These are phyloP conservation scores for Perca fluviatilis DNA, from an alignment of 2,113 vertebrate species.

Conservation along the genomic window DNA sequence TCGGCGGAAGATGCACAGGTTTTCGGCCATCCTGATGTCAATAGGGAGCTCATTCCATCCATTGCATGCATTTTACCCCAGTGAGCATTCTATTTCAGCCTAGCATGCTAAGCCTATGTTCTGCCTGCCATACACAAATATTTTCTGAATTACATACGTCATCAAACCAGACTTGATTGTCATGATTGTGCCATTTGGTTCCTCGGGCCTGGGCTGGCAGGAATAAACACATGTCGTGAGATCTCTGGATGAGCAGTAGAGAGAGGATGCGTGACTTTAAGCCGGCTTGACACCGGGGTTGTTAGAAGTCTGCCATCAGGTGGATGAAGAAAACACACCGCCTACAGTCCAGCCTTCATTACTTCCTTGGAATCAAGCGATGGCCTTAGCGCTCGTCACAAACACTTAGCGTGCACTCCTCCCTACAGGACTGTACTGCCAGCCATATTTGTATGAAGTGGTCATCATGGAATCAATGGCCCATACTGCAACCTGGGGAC, in stretches of 20 bases:
- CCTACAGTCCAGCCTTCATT: conserved; percentile 71
- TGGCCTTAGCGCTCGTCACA: conserved; percentile 70
- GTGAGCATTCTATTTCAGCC: background rate
- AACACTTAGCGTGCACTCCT: conserved; percentile 62
- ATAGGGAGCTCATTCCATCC: no score
- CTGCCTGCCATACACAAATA: background rate
- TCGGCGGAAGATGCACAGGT: no score
- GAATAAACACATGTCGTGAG: conserved; percentile 40
- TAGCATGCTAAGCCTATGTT: background rate
- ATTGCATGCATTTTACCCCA: background rate
- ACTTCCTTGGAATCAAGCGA: conserved; percentile 77
- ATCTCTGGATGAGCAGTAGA: conserved; percentile 28
- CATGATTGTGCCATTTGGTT: conserved; percentile 39
- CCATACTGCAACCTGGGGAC: conserved; percentile 54
- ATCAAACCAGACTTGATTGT: conserved; percentile 20
- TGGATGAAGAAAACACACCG: conserved; percentile 50
- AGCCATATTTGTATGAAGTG: conserved; percentile 54
- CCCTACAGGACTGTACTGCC: conserved; percentile 46
- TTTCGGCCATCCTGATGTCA: no score
- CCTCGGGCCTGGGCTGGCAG: conserved; percentile 6
- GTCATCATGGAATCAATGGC: conserved; percentile 42
- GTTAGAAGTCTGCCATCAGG: conserved; percentile 77
- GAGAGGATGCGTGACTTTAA: conserved; percentile 61
- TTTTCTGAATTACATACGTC: background rate
- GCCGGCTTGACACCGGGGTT: conserved; percentile 63